Evolutionary conservation across 2,888 invertebrate species (phyloP), one percentile per base, ranked within the genome.

Genomic region (Emmelina monodactyla): DNA sequence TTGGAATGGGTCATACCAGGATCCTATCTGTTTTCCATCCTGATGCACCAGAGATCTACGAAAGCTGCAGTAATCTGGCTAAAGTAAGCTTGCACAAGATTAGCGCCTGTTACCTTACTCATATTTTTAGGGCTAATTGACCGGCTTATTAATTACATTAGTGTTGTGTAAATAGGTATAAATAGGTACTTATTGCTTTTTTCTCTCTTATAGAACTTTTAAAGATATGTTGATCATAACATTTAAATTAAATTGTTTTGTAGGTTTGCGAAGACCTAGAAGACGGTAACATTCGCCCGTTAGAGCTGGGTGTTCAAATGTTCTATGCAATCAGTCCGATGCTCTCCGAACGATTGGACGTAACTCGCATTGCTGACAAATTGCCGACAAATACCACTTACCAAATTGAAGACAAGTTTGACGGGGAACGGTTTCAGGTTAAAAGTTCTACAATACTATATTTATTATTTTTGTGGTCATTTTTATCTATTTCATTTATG

Each of bases 341-440:
- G 95, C 69, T 95, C 31, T 89, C 94, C 3, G 90, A 94, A 55
- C 76, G 88, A 31, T 86, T 88, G 19, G 83, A 86, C 34, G 76
- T 86, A 3, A 82, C 81, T 16, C 67, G 84, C 32, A 68, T 85
- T 2, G 82, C 82, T 15, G 82, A 85, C 22, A 83, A 85, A 41
- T 79, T 92, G 44, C 55, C 64, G 1, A 58, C 72, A 3, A 67
- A 78, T 19, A 75, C 79, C 16, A 82, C 68, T 1, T 87, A 84
- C 51, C 81, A 83, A 39, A 75, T 91, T 5, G 96, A 97, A 68
- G 88, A 86, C 3, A 97, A 97, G 76, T 92, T 89, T 72, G 97
- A 97, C 63, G 97, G 97, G 0, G 97, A 97, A 71, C 81, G 97
- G 45, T 93, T 94, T 66, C 94, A 97, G 59, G 79, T 72, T 40